Base-by-base conservation (phyloP, 2,113 vertebrate genomes). In the Indicator maculatus region DNA sequence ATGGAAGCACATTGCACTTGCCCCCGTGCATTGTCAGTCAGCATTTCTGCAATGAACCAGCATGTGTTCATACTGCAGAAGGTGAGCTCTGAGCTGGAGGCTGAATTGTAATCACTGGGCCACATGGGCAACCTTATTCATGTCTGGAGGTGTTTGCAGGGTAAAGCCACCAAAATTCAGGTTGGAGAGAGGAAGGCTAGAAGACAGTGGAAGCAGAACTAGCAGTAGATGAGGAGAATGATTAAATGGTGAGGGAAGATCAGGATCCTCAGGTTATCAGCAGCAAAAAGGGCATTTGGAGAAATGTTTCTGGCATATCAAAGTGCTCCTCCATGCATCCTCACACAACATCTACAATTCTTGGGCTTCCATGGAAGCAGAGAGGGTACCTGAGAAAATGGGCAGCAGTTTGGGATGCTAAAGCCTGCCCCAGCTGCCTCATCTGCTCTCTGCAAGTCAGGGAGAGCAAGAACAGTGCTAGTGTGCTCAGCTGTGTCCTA, bases 61-160 rank as follows among this genome's bases (percentile, higher is more conserved):
- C 71, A 47, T 1, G 1, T 5, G 19, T 10, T 81, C 66, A 81
- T 23, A 19, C 5, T 41, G 60, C 9, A 1, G 74, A 52, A 88
- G 71, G 69, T 47, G 44, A 69, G 52, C 79, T 92, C 63, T 21
- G n/a, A 79, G 67, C 36, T 70, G 53, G 44, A 74, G 38, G 21
- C 56, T 88, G 73, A 93, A 88, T 90, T 67, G 76, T 0, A 1
- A 60, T 50, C 70, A 73, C 55, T 27, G 64, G 65, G 65, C 36
- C 59, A 80, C 1, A 18, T 38, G 50, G 59, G 60, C 55, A 93
- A 77, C 55, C 72, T 86, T 79, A 89, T 59, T 92, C 88, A 91
- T 76, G 64, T 30, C 69, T 80, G 91, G 76, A 91, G 86, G 55
- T 84, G 86, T 80, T 39, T 38, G 53, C 74, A 95, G 86, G 52